Evolutionary conservation across 2,888 invertebrate species (phyloP), one percentile per base, ranked within the genome.

Genomic region (Cantharis rustica): DNA sequence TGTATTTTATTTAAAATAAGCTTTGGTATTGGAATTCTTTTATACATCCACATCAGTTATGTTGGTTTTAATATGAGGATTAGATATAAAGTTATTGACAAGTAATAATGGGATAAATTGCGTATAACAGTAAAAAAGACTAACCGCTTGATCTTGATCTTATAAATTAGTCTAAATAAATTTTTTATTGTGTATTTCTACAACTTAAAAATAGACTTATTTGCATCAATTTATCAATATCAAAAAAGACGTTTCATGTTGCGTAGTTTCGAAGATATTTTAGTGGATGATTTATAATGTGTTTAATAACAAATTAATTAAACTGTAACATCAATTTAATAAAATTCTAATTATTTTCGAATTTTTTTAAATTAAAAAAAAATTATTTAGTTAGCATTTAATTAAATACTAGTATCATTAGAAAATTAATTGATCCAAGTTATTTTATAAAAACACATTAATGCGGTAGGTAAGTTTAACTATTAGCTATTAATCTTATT

Each of bases 51-150:
- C 63, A 69, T 73, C 73, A 73, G 69, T 73, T 69, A 73, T 73
- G 69, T 63, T 73, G 73, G 69, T 69, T 73, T 73, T 68, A 61
- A 73, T 73, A 73, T 62, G 31, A 73, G 73, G 61, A 73, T 73
- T 69, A 69, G 69, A 23, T 62, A 27, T 73, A 61, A 61, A 63
- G 27, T 69, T 73, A 73, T 69, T 73, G 73, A 73, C 73, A 73
- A 68, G 63, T 68, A 69, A 73, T 73, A 47, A 47, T 47, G n/a
- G 47, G 47, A 47, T 47, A 47, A 47, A 47, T 47, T 47, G 47
- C n/a, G 47, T 47, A 47, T 47, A 47, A 47, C 47, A 47, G 47
- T 47, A 47, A 47, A 47, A 47, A 47, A 47, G 47, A 47, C 47
- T n/a, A 47, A n/a, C 47, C 47, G 47, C n/a, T 47, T 47, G 47